These are phyloP conservation scores for Cirrhinus molitorella DNA, from an alignment of 2,797 vertebrate genomes.

Conservation along the genomic window DNA sequence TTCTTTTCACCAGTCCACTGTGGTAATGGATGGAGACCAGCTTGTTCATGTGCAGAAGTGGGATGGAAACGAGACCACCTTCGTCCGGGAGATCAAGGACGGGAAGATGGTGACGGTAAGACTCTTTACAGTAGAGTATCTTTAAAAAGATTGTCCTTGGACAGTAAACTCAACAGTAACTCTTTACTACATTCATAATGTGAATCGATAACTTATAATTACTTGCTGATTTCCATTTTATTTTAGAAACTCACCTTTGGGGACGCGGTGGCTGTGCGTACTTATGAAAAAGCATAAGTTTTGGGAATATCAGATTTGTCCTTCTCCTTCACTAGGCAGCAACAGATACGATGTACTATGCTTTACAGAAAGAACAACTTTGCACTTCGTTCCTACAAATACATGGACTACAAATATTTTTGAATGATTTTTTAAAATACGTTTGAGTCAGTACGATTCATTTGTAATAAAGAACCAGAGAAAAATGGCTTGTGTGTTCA, in stretches of 20 bases:
- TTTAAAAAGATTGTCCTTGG: not conserved
- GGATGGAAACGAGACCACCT: conserved; percentile 92
- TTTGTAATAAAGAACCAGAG: conserved; percentile 66
- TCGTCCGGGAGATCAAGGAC: conserved; percentile 90
- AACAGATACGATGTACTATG: conserved; percentile 56
- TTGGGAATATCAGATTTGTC: conserved; percentile 41
- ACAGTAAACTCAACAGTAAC: not conserved
- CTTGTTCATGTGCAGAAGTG: conserved; percentile 93
- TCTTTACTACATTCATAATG: not conserved
- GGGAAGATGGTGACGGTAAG: conserved; percentile 91
- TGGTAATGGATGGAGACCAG: conserved; percentile 87
- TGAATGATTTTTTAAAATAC: conserved; percentile 63
- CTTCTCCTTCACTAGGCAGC: conserved; percentile 68
- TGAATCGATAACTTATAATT: not conserved
- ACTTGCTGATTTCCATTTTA: conserved; percentile 18
- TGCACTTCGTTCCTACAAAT: conserved; percentile 70
- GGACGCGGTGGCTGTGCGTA: conserved; percentile 89
- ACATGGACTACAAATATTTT: conserved; percentile 70
- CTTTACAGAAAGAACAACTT: conserved; percentile 70
- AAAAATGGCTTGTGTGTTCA: conserved; percentile 1
- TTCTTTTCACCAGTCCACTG: conserved; percentile 80
- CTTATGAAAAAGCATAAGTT: conserved; percentile 90
- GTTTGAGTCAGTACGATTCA: conserved; percentile 67
- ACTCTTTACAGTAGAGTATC: not conserved
- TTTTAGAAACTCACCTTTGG: conserved; percentile 89